phyloP scores from a whole-genome alignment of 1,140 invertebrate species.

The Drosophila azteca region DNA sequence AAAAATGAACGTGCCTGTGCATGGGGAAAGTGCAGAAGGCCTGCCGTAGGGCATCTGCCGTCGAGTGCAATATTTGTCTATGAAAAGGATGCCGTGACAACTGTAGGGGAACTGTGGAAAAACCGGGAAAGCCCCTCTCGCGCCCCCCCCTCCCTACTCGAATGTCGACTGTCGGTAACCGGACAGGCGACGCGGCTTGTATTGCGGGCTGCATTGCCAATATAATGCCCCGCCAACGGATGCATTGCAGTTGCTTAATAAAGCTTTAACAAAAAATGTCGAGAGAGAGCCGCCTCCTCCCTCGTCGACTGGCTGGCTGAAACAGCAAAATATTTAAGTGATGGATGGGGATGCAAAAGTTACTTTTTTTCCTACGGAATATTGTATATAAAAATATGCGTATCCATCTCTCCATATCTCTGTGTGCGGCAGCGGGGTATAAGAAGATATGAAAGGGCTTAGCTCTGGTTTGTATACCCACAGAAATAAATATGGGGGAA shows the following conservation, averaged over 20 bases:
- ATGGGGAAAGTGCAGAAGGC: slow-evolving; percentile 58
- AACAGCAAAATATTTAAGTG: slow-evolving; percentile 45
- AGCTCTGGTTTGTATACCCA: too few relatives aligned
- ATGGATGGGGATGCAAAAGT: slow-evolving; percentile 18
- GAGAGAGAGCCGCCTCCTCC: background rate
- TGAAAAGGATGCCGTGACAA: slow-evolving; percentile 71
- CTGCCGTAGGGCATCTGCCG: slow-evolving; percentile 60
- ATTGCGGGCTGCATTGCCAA: slow-evolving; percentile 35
- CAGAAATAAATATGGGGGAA: too few relatives aligned
- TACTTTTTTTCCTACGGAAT: background rate
- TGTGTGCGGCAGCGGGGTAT: too few relatives aligned
- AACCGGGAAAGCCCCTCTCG: too few relatives aligned
- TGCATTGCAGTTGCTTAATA: slow-evolving; percentile 59
- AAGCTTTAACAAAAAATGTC: slow-evolving; percentile 40
- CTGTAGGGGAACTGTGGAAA: slow-evolving; percentile 22
- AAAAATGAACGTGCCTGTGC: slow-evolving; percentile 36
- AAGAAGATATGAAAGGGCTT: too few relatives aligned
- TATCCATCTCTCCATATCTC: too few relatives aligned
- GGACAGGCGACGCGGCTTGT: background rate
- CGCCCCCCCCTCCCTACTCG: too few relatives aligned
- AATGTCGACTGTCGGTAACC: slow-evolving; percentile 20
- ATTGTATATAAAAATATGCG: too few relatives aligned
- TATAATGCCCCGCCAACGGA: slow-evolving; percentile 47
- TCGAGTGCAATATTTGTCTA: slow-evolving; percentile 71
- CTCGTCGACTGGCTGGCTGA: background rate